Conservation (phyloP, 2,797 vertebrate species). For the Pseudopleuronectes americanus region DNA sequence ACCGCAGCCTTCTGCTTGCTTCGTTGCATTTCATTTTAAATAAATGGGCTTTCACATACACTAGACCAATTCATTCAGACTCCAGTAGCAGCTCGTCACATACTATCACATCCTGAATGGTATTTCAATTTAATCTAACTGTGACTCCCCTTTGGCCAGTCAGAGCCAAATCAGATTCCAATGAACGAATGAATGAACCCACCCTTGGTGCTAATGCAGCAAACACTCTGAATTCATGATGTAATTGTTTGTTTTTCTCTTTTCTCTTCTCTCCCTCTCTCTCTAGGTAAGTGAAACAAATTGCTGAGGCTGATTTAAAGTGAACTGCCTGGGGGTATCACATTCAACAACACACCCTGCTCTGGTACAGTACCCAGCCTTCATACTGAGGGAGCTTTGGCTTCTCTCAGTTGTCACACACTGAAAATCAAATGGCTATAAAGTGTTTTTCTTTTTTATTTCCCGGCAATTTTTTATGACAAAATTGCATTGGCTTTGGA, state of each 20-base stretch:
- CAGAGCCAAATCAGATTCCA: constrained; percentile 18
- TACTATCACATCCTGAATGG: constrained; percentile 21
- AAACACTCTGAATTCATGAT: constrained; percentile 40
- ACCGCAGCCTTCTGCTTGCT: not conserved
- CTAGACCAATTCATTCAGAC: constrained; percentile 15
- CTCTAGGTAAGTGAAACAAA: constrained; percentile 83
- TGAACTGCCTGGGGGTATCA: constrained; percentile 50
- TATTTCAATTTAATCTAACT: constrained; percentile 45
- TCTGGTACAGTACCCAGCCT: constrained; percentile 61
- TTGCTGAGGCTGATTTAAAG: constrained; percentile 62
- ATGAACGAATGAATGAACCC: constrained; percentile 30
- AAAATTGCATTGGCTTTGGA: not conserved
- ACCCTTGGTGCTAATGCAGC: constrained; percentile 28
- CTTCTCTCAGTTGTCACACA: constrained; percentile 15
- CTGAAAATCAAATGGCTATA: constrained; percentile 15
- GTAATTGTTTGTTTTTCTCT: constrained; percentile 49
- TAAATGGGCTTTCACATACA: not conserved
- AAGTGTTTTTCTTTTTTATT: not conserved
- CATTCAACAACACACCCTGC: constrained; percentile 37
- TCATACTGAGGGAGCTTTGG: constrained; percentile 22
- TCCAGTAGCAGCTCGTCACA: constrained; percentile 17
- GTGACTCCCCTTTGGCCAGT: constrained; percentile 27
- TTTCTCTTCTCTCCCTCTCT: constrained; percentile 40
- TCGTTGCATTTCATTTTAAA: constrained; percentile 17
- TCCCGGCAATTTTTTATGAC: constrained; percentile 2